phyloP scores from a whole-genome alignment of 2,113 vertebrate genomes.

The Grammomys surdaster region DNA sequence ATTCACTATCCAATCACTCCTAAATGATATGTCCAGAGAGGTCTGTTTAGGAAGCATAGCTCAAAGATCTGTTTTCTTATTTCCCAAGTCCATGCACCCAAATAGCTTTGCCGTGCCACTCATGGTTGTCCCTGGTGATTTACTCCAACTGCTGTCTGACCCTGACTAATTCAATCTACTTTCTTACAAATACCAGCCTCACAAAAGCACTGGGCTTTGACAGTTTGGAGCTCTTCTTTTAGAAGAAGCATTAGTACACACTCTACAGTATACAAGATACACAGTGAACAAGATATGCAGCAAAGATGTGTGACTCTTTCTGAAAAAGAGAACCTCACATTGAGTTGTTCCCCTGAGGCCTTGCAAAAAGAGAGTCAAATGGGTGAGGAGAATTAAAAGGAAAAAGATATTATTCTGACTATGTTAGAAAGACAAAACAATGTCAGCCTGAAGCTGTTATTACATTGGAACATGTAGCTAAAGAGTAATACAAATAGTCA shows the following conservation, averaged over 20 bases:
- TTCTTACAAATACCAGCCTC: constrained; percentile 77
- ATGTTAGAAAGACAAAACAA: neutral
- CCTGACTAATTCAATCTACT: constrained; percentile 81
- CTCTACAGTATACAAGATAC: constrained; percentile 62
- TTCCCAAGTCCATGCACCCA: constrained; percentile 55
- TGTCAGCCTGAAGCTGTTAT: neutral
- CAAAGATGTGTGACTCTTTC: constrained; percentile 57
- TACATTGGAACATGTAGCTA: constrained; percentile 4
- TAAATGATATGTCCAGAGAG: constrained; percentile 70
- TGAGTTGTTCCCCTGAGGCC: neutral
- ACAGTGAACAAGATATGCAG: no score
- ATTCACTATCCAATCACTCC: constrained; percentile 68
- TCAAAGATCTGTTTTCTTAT: constrained; percentile 72
- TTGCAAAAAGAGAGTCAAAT: constrained; percentile 4
- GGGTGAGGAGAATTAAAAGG: neutral
- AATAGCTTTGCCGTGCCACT: constrained; percentile 68
- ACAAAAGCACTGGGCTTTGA: constrained; percentile 74
- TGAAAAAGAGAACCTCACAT: constrained; percentile 27
- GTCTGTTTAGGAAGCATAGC: constrained; percentile 70
- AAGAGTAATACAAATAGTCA: neutral
- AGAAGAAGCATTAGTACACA: constrained; percentile 64
- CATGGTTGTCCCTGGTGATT: constrained; percentile 75
- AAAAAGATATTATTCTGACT: constrained; percentile 11
- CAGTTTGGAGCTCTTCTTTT: constrained; percentile 49
- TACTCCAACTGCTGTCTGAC: constrained; percentile 77